A percentile compares a stretch with the other conserved stretches of the same genome.
Conservation (phyloP, 2,888 invertebrate genomes). For the Aproaerema taeniolella region DNA sequence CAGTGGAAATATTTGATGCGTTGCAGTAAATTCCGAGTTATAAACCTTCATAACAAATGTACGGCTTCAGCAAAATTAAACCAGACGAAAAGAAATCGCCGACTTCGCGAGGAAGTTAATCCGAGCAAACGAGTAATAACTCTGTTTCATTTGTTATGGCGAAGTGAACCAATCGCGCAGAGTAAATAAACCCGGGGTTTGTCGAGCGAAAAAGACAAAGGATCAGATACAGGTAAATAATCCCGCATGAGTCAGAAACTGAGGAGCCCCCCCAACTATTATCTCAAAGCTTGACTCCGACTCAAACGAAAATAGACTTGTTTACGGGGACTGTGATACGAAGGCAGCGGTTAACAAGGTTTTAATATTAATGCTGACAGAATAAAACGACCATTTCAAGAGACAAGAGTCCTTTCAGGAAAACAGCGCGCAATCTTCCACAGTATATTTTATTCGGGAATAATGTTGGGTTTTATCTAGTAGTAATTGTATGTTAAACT, state of each 20-base stretch:
- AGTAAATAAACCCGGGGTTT: conserved; percentile 66
- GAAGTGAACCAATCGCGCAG: conserved; percentile 64
- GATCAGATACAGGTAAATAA: conserved; percentile 60
- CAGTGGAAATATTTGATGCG: too few relatives aligned
- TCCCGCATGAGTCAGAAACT: conserved; percentile 52
- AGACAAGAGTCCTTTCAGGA: conserved; percentile 1
- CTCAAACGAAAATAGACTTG: conserved; percentile 38
- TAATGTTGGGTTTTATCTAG: too few relatives aligned
- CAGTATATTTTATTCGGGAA: too few relatives aligned
- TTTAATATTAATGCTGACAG: conserved; percentile 4
- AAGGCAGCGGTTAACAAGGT: conserved; percentile 3
- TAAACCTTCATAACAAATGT: conserved; percentile 18
- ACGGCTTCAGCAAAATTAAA: conserved; percentile 26
- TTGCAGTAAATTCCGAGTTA: conserved; percentile 8
- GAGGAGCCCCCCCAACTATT: conserved; percentile 52
- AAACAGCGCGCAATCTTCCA: too few relatives aligned
- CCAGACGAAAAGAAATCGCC: conserved; percentile 26
- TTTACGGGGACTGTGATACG: conserved; percentile 28
- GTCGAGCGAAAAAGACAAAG: conserved; percentile 72
- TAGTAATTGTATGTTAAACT: too few relatives aligned
- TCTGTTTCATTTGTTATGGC: conserved; percentile 62
- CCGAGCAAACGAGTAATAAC: conserved; percentile 58
- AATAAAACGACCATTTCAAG: not conserved
- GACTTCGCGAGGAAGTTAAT: conserved; percentile 46
- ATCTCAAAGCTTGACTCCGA: conserved; percentile 40